These are phyloP conservation scores for Kryptolebias marmoratus DNA, from an alignment of 2,113 vertebrate species.

Conservation along the genomic window DNA sequence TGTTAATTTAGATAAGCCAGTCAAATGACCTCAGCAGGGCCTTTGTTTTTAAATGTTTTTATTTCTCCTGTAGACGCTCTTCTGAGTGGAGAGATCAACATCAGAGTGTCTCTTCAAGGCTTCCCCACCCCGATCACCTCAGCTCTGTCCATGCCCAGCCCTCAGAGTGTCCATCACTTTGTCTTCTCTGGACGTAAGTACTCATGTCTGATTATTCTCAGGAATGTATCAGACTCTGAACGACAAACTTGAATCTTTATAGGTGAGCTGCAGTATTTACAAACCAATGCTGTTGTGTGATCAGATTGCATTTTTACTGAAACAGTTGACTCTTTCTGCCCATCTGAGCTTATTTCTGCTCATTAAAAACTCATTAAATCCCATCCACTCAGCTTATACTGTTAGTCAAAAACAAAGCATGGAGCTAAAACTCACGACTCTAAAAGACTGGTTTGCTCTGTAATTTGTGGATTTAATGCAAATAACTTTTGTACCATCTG, in stretches of 20 bases:
- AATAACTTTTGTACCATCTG: background rate
- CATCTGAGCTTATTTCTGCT: background rate
- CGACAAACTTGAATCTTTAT: background rate
- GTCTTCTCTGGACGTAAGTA: constrained; percentile 88
- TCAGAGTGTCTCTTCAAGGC: constrained; percentile 84
- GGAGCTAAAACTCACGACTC: background rate
- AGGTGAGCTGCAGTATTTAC: too few relatives aligned
- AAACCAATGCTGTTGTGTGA: too few relatives aligned
- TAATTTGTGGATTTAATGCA: background rate
- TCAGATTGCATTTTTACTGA: background rate
- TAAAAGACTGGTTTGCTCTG: background rate
- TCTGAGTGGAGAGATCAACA: constrained; percentile 82
- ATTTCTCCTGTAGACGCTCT: constrained; percentile 59
- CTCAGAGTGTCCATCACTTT: constrained; percentile 81
- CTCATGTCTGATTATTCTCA: background rate
- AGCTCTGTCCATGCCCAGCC: constrained; percentile 83
- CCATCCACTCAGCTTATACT: too few relatives aligned
- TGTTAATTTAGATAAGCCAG: too few relatives aligned
- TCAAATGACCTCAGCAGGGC: background rate
- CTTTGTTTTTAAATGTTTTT: background rate
- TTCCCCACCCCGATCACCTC: constrained; percentile 85
- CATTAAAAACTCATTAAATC: background rate
- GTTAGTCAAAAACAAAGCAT: background rate
- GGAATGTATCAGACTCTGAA: background rate
- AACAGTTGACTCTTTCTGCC: too few relatives aligned